Evolutionary conservation across 2,113 vertebrate species (phyloP).

Genomic region (pig (Sus scrofa)): T2T-Sscrofa CM000820.6:92512501-92513000

Average conservation of each 20-base stretch:
- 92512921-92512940: neutral
- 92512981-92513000: neutral
- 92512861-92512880: neutral
- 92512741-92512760: neutral
- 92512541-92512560: neutral
- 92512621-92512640: constrained; percentile 23
- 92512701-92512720: constrained; percentile 26
- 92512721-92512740: constrained; percentile 1
- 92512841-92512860: neutral
- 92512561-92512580: neutral
- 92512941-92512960: neutral
- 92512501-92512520: constrained; percentile 25
- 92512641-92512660: neutral
- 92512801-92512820: neutral
- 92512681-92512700: neutral
- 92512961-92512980: neutral
- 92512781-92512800: neutral
- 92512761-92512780: neutral
- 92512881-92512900: neutral
- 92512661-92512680: neutral
- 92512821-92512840: neutral
- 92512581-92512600: neutral
- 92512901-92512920: neutral
- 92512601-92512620: neutral
- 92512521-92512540: neutral